These are phyloP conservation scores for Diglossa cyanea DNA, from an alignment of 2,797 vertebrate species.

Conservation along the genomic window DNA sequence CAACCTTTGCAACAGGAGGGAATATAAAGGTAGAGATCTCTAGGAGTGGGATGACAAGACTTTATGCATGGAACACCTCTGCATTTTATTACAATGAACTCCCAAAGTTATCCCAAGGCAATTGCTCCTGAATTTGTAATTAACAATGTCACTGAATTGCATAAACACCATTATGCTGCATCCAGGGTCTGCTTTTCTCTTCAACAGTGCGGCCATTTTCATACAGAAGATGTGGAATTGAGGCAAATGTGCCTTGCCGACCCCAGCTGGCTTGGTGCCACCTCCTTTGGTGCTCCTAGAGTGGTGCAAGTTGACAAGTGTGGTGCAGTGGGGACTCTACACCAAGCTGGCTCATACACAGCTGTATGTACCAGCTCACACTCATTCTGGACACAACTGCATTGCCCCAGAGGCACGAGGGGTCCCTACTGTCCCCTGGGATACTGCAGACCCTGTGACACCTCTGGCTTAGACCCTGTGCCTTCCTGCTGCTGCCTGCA, in stretches of 20 bases:
- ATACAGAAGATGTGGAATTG: accelerated
- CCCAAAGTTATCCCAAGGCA: not conserved
- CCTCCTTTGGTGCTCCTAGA: not conserved
- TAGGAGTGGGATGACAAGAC: not conserved
- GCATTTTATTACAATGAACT: not conserved
- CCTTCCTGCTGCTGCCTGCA: not conserved
- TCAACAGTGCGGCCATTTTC: not conserved
- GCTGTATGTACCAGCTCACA: not conserved
- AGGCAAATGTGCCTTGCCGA: not conserved
- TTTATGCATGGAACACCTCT: not conserved
- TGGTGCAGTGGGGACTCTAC: not conserved
- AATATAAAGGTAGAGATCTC: not conserved
- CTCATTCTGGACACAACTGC: not conserved
- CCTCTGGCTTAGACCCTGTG: not conserved
- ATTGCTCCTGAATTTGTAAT: not conserved
- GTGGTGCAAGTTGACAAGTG: accelerated
- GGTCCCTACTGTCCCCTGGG: not conserved
- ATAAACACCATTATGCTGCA: not conserved
- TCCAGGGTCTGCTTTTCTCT: not conserved
- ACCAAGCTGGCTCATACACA: not conserved
- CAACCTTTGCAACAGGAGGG: not conserved
- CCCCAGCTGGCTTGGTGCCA: not conserved
- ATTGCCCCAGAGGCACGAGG: not conserved
- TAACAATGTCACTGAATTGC: not conserved
- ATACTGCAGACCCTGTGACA: not conserved